Evolutionary conservation across 2,888 invertebrate genomes (phyloP), one percentile per base, ranked within the genome.

Genomic region (Crocallis elinguaria): DNA sequence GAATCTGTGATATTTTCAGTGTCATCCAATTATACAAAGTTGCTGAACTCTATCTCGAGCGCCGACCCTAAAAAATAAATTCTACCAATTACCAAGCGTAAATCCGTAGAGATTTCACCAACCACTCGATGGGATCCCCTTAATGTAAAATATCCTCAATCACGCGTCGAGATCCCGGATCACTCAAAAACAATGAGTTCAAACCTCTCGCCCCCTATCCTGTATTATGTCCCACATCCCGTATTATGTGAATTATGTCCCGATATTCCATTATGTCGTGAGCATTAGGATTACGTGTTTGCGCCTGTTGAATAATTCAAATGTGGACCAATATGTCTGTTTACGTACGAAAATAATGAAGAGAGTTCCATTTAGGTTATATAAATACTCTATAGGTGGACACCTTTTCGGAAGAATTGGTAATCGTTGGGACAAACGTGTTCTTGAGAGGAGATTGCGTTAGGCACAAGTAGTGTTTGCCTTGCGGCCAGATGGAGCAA

Each of bases 201-300:
- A 30, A 44, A 30, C 12, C 41, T 16, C 39, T 25, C 38, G 8
- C 29, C 21, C 45, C 11, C 9, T 21, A 14, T 39, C 33, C 38
- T 17, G 25, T n/a, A 46, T 46, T 39, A 29, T 43, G 30, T 43
- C 43, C 32, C 38, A 37, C 38, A 36, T 43, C 43, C 33, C 35
- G 41, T 30, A 41, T 52, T 30, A 14, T 36, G 30, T 29, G 41
- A 23, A 41, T 52, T 30, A 14, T 36, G 30, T 29, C 41, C 35
- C 41, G 21, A 52, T 48, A 53, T 53, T 53, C 53, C 48, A 53
- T 53, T 53, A 53, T 53, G 42, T 43, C 33, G 32, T 12, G 30
- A 46, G 23, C 29, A 35, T 21, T 30, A 38, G 38, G 48, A 48
- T 53, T 48, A 43, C 38, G 29, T 37, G 46, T 43, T 41, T 29